Evolutionary conservation across 2,888 invertebrate genomes (phyloP).

Genomic region (Galerucella nymphaeae): DNA sequence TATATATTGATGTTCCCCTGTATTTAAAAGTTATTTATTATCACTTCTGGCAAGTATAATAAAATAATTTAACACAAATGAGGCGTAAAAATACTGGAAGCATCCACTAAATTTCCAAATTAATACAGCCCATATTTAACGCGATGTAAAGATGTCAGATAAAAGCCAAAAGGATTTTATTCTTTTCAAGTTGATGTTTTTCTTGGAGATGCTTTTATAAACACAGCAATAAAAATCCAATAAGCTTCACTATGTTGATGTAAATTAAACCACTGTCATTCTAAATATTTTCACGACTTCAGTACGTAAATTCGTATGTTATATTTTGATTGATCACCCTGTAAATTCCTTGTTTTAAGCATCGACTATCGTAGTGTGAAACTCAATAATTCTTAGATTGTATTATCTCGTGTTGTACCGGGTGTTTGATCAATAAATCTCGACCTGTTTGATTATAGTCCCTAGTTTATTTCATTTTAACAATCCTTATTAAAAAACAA

Average conservation of each 20-base stretch:
- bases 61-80: conserved; percentile 20
- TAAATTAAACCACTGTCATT: conserved; percentile 6
- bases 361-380: too few species aligned
- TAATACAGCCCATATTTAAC: conserved; percentile 14
- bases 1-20: too few species aligned
- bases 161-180: not conserved
- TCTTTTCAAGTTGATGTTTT: conserved; percentile 2
- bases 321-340: not conserved
- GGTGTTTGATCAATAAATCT: too few species aligned
- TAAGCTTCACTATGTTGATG: not conserved
- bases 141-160: conserved; percentile 3
- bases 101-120: conserved; percentile 19
- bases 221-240: not conserved
- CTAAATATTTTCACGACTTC: not conserved
- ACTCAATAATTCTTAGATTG: too few species aligned
- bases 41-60: not conserved
- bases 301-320: not conserved
- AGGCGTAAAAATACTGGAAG: conserved; percentile 27
- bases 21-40: too few species aligned
- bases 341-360: too few species aligned
- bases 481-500: not conserved
- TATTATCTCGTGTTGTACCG: conserved; percentile 1
- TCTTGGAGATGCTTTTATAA: conserved; percentile 4
- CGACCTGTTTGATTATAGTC: too few species aligned
- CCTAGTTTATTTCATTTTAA: too few species aligned